Evolutionary conservation across 2,888 invertebrate genomes (phyloP), one percentile per base, ranked within the genome.

Genomic region (Cerastis leucographa): DNA sequence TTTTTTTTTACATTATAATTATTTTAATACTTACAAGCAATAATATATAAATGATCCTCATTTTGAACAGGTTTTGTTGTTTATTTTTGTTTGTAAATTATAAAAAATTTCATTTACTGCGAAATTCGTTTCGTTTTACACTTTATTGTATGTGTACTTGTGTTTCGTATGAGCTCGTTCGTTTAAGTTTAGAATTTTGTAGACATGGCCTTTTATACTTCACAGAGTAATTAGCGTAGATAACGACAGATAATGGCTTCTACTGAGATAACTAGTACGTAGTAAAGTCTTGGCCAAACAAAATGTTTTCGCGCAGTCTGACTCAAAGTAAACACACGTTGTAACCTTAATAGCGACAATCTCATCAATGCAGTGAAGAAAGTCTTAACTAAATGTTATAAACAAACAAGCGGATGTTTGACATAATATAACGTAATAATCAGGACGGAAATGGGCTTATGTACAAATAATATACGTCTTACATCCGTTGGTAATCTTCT

Each of bases 101-200:
- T 49, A 5, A 80, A n/a, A 70, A 83, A 89, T 25, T 82, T 92
- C 90, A 93, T 92, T 85, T 87, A 92, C 89, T 90, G 91, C 92
- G 90, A 93, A 93, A 93, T 94, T 96, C 96, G 96, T 96, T 96
- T 96, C 95, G 92, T 91, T 91, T 89, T 91, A 91, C 92, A 93
- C 91, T 83, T 90, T 87, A 89, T 86, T 83, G 75, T 81, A 78
- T 81, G 71, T 87, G 78, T 89, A 92, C 91, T 91, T 90, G 92
- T 93, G 91, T 93, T 92, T 93, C 94, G 92, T 93, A 91, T 90
- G 93, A 94, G 93, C 93, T 96, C 95, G 96, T 95, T 95, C 96
- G 96, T 95, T 92, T 89, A 85, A 90, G 92, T 90, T 88, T 86
- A 82, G 87, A 90, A 92, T 91, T 87, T 84, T 82, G 76, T 85